Evolutionary conservation across 1,140 invertebrate genomes (phyloP).

Genomic region (Brachionus rotundiformis): DNA sequence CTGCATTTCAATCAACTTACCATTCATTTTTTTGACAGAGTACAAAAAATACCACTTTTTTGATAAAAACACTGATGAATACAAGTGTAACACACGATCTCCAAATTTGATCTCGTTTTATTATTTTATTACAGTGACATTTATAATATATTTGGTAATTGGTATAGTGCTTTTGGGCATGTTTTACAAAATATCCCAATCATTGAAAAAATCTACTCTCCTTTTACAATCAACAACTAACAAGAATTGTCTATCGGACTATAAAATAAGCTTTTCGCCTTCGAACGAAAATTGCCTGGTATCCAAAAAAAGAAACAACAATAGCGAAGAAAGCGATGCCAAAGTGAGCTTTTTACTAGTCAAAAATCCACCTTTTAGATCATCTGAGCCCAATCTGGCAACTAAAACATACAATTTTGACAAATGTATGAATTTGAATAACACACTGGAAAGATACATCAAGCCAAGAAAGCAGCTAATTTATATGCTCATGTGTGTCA

Average conservation of each 20-base stretch:
- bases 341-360: neutral
- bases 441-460: conserved; percentile 22
- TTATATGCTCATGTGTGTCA: conserved; percentile 43
- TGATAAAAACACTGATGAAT: conserved; percentile 33
- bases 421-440: conserved; percentile 12
- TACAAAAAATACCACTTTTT: conserved; percentile 32
- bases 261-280: neutral
- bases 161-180: conserved; percentile 28
- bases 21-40: conserved; percentile 42
- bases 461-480: conserved; percentile 38
- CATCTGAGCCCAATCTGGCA: neutral
- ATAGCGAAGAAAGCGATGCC: neutral
- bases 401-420: neutral
- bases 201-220: conserved; percentile 1
- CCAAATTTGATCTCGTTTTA: conserved; percentile 2
- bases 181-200: conserved; percentile 15
- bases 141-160: conserved; percentile 33
- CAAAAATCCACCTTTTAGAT: neutral
- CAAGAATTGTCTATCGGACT: neutral
- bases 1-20: conserved; percentile 31
- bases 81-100: conserved; percentile 28
- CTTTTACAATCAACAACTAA: neutral
- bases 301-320: neutral
- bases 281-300: neutral
- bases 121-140: conserved; percentile 36